These are phyloP conservation scores for Anoplolepis gracilipes DNA, from an alignment of 1,140 invertebrate genomes.

Conservation along the genomic window DNA sequence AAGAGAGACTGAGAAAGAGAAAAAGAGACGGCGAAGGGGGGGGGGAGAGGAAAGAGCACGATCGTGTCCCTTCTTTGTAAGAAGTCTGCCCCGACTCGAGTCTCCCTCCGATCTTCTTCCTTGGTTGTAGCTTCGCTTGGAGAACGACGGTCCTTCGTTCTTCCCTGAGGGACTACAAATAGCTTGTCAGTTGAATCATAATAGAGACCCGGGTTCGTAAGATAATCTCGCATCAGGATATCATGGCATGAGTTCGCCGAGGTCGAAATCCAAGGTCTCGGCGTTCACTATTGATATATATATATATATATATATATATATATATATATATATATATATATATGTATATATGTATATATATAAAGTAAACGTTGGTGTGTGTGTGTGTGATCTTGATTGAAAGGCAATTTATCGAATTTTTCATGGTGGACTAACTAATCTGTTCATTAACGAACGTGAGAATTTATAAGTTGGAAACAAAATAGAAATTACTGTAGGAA, in stretches of 20 bases:
- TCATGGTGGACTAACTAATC: background rate
- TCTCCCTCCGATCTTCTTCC: constrained; percentile 27
- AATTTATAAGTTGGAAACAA: background rate
- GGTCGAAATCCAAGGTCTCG: constrained; percentile 43
- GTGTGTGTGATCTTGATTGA: constrained; percentile 36
- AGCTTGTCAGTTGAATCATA: constrained; percentile 82
- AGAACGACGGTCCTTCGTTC: constrained; percentile 40
- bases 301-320: background rate
- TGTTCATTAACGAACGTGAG: background rate
- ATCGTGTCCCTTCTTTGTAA: constrained; percentile 67
- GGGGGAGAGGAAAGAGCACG: background rate
- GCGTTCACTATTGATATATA: constrained; percentile 11
- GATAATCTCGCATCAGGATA: constrained; percentile 77
- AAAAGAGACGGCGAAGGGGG: background rate
- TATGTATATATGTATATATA: background rate
- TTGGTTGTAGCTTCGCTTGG: constrained; percentile 19
- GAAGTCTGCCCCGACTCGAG: constrained; percentile 53
- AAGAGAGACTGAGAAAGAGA: background rate
- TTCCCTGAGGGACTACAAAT: constrained; percentile 78
- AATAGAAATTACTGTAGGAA: background rate
- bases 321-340: background rate
- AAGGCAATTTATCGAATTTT: constrained; percentile 26
- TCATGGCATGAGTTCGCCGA: constrained; percentile 56
- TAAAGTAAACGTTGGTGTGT: background rate
- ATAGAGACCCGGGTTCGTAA: constrained; percentile 79